Conservation (phyloP, 35 echinoderm and acorn worm species). For the Heliocidaris tuberculata region DNA sequence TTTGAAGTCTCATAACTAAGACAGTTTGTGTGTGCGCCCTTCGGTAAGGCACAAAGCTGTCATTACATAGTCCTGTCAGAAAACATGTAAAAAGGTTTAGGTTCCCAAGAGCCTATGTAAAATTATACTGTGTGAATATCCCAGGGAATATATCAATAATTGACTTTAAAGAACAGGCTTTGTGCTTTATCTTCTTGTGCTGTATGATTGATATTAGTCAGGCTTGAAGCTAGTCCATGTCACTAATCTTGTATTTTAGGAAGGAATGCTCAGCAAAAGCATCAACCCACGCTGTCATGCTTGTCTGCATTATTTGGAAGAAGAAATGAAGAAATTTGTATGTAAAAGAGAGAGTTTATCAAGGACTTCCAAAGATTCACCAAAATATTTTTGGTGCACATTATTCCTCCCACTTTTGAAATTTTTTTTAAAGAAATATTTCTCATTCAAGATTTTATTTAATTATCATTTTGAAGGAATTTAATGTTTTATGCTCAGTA, state of each 20-base stretch:
- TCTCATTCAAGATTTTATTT: background rate
- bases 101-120: no score
- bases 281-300: conserved; percentile 24
- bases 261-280: conserved; percentile 24
- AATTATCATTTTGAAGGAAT: background rate
- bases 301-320: conserved; percentile 14
- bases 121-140: no score
- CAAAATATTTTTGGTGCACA: background rate
- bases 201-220: no score
- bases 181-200: no score
- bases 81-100: no score
- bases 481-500: background rate
- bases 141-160: no score
- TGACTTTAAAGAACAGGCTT: no score
- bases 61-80: no score
- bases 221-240: background rate
- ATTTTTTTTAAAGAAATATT: background rate
- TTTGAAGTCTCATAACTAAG: no score
- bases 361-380: background rate
- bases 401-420: background rate
- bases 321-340: conserved; percentile 19
- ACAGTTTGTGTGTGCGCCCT: no score
- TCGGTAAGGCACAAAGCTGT: no score
- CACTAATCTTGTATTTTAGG: background rate
- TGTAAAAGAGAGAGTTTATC: background rate